These are phyloP conservation scores for Anagrus nilaparvatae DNA, from an alignment of 1,140 invertebrate genomes.

Conservation along the genomic window DNA sequence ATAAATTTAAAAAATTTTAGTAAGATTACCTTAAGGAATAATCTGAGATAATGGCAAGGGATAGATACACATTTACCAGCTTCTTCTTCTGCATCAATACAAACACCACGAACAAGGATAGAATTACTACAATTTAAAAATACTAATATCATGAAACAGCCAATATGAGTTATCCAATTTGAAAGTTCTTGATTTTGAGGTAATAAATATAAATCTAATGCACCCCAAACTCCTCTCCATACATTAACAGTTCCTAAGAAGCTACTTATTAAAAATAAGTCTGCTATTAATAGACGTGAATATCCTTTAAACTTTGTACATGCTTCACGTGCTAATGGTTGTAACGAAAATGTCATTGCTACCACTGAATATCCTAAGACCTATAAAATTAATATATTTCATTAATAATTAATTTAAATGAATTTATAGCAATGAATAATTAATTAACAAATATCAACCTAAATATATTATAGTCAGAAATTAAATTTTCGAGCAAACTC, in stretches of 20 bases:
- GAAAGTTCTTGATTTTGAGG: constrained; percentile 64
- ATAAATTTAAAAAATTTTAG: too few species aligned
- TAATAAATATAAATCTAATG: constrained; percentile 68
- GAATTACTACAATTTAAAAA: constrained; percentile 77
- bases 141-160: constrained; percentile 62
- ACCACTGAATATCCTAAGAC: constrained; percentile 64
- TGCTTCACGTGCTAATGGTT: constrained; percentile 57
- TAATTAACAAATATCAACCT: too few species aligned
- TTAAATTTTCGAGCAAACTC: too few species aligned
- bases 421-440: too few species aligned
- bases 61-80: constrained; percentile 69
- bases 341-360: constrained; percentile 58
- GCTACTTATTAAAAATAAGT: constrained; percentile 63
- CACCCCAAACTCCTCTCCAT: constrained; percentile 76
- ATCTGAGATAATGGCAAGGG: constrained; percentile 67
- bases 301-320: constrained; percentile 56
- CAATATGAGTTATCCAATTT: constrained; percentile 64
- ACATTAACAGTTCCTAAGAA: constrained; percentile 76
- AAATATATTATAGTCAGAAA: too few species aligned
- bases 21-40: constrained; percentile 56
- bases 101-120: constrained; percentile 70
- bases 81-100: constrained; percentile 72
- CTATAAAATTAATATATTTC: too few species aligned
- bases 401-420: too few species aligned
- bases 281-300: constrained; percentile 55